phyloP scores from a whole-genome alignment of 2,113 vertebrate genomes.

The Tyto alba region DNA sequence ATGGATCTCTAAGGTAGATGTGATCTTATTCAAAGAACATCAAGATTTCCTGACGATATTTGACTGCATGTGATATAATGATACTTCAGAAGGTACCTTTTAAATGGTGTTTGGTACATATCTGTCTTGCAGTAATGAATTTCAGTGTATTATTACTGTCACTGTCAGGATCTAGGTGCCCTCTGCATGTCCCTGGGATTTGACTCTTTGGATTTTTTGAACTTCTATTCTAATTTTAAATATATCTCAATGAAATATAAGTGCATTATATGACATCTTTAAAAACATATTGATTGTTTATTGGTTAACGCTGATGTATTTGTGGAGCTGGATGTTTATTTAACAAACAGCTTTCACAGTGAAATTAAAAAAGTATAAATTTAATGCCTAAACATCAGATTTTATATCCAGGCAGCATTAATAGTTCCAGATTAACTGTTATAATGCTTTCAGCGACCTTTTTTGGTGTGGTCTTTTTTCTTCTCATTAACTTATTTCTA shows the following conservation, averaged over 20 bases:
- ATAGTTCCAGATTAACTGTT: background rate
- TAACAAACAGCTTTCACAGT: background rate
- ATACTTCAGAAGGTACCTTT: background rate
- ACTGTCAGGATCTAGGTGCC: background rate
- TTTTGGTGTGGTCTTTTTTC: background rate
- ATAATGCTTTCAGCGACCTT: background rate
- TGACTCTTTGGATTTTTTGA: background rate
- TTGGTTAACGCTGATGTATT: background rate
- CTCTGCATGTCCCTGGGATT: background rate
- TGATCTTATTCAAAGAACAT: background rate
- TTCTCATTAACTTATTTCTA: background rate
- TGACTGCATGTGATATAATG: background rate
- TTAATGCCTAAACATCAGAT: background rate
- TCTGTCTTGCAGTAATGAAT: background rate
- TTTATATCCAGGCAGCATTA: background rate
- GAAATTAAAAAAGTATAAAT: background rate
- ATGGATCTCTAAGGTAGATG: background rate
- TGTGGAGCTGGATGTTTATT: background rate
- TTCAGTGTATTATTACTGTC: background rate
- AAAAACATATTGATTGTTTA: background rate
- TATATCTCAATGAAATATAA: background rate
- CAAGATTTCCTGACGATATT: background rate
- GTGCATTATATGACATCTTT: background rate
- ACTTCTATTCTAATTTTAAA: background rate
- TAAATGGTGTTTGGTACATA: background rate